A percentile compares a stretch with the other conserved stretches of the same genome.
These are phyloP conservation scores for Philaethria dido DNA, from an alignment of 2,888 invertebrate species.

Conservation along the genomic window DNA sequence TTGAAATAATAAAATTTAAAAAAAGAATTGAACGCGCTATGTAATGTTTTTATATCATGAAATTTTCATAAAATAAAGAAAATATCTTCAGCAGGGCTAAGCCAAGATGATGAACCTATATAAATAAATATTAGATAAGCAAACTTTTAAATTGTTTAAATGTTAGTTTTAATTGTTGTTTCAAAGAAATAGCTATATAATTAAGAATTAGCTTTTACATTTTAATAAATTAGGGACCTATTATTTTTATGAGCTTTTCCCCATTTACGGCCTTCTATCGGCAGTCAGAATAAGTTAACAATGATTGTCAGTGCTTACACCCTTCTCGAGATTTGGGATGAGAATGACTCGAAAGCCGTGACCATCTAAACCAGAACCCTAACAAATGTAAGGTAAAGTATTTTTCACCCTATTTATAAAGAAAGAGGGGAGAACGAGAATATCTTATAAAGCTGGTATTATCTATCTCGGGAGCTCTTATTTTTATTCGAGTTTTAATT, in stretches of 20 bases:
- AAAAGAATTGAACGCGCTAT: no score
- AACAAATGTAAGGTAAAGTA: conserved; percentile 31
- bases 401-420: conserved; percentile 29
- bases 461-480: conserved; percentile 60
- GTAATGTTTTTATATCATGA: no score
- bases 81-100: no score
- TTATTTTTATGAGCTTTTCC: conserved; percentile 54
- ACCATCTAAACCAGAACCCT: conserved; percentile 57
- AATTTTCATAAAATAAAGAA: no score
- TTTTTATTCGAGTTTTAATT: conserved; percentile 82
- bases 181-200: conserved; percentile 11
- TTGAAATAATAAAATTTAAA: no score
- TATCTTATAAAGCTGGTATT: conserved; percentile 54
- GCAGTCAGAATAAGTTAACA: conserved; percentile 76
- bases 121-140: neutral
- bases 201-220: conserved; percentile 5
- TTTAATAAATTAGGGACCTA: conserved; percentile 28
- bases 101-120: no score
- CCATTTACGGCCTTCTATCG: conserved; percentile 73
- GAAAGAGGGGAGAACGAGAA: conserved; percentile 28
- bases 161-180: neutral
- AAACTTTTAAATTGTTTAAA: neutral
- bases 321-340: conserved; percentile 64
- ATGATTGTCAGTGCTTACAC: conserved; percentile 76
- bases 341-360: conserved; percentile 55